phyloP scores from a whole-genome alignment of 2,888 invertebrate genomes.

The Cheilosia scutellata region DNA sequence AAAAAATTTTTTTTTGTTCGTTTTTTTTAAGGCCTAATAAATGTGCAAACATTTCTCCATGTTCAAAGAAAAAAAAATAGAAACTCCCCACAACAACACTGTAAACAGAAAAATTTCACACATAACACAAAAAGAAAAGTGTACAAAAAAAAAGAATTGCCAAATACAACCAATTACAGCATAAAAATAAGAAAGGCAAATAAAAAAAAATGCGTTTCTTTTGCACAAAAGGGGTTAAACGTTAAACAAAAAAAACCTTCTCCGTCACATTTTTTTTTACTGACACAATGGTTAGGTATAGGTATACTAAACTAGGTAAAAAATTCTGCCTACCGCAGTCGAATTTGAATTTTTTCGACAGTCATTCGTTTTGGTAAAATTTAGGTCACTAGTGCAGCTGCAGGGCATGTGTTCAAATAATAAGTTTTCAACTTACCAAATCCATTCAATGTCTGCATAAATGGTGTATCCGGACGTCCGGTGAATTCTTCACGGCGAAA shows the following conservation, averaged over 20 bases:
- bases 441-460: constrained; percentile 93
- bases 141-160: not conserved
- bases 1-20: not conserved
- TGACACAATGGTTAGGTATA: not conserved
- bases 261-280: constrained; percentile 24
- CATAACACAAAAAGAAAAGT: constrained; percentile 4
- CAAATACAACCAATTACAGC: constrained; percentile 21
- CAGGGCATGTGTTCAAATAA: not conserved
- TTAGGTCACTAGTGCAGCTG: constrained; percentile 60
- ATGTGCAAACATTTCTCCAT: constrained; percentile 53
- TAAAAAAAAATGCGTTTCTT: constrained; percentile 26
- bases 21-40: constrained; percentile 44
- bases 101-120: constrained; percentile 8
- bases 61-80: constrained; percentile 28
- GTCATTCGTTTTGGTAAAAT: not conserved
- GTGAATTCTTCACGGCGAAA: constrained; percentile 95
- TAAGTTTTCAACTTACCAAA: constrained; percentile 89
- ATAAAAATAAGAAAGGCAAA: constrained; percentile 28
- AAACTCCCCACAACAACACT: constrained; percentile 21
- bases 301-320: not conserved
- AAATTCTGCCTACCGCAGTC: not conserved
- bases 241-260: not conserved
- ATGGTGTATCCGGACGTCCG: constrained; percentile 93
- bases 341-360: not conserved
- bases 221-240: not conserved